These are phyloP conservation scores for Acropternis orthonyx DNA, from an alignment of 2,797 vertebrate species.

Conservation along the genomic window DNA sequence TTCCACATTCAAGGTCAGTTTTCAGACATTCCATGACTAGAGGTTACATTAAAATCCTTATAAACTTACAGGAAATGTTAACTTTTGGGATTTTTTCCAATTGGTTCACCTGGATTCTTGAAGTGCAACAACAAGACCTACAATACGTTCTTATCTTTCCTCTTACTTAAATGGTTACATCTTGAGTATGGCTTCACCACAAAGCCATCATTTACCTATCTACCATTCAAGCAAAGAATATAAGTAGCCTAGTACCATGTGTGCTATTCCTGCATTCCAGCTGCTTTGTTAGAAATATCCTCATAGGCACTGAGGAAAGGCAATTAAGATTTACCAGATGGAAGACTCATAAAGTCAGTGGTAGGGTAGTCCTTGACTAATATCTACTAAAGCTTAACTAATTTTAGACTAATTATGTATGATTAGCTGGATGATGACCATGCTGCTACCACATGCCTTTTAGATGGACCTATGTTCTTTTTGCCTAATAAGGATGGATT, in stretches of 20 bases:
- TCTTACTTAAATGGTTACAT: not conserved
- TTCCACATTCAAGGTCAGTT: not conserved
- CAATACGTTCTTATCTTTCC: not conserved
- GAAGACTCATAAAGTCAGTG: not conserved
- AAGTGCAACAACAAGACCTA: not conserved
- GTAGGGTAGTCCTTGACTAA: not conserved
- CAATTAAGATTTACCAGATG: not conserved
- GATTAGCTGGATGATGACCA: not conserved
- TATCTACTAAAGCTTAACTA: not conserved
- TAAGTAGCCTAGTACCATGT: fast-evolving
- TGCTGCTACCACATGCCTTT: not conserved
- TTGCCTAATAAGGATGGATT: not conserved
- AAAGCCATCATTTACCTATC: not conserved
- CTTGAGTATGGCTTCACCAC: not conserved
- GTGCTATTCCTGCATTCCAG: not conserved
- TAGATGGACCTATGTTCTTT: not conserved
- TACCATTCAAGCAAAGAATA: not conserved
- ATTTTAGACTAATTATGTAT: not conserved
- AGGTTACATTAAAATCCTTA: not conserved
- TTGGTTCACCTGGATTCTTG: not conserved
- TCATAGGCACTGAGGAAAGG: not conserved
- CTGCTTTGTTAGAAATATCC: not conserved
- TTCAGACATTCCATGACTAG: not conserved
- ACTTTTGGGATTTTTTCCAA: not conserved
- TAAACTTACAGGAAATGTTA: not conserved